Evolutionary conservation across 2,888 invertebrate genomes (phyloP), one percentile per base, ranked within the genome.

Genomic region (Stenoptilia bipunctidactyla): DNA sequence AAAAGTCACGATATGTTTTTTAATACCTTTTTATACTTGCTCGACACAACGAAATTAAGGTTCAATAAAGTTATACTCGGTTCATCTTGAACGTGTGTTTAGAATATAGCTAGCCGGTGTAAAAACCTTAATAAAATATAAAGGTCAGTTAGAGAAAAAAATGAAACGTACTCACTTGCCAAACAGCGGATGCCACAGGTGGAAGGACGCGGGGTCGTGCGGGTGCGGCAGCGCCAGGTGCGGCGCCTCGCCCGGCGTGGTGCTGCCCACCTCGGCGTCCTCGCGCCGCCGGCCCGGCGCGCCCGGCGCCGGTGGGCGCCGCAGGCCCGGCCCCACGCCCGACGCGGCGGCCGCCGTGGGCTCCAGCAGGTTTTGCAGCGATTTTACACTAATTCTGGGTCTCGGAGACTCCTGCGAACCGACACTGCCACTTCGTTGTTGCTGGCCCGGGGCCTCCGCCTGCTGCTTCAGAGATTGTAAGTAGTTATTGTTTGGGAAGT

Each of bases 171-270:
- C 88, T 90, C 83, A 93, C 93, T 92, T 93, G 86, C 92, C 91
- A 69, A 93, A 93, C 37, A 93, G 85, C 40, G 93, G 93, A 80
- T 93, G 93, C 93, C 93, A 93, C 38, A 93, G 79, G 49, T 91
- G 90, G 55, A 89, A 87, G 53, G 89, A 87, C 37, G 88, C 83
- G 46, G 85, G 85, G 51, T 77, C 77, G 56, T 74, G 74, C 37
- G 80, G 71, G 53, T 74, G 72, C 56, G 68, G 65, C 57, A 66
- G 42, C 30, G 52, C 55, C 52, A 50, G 51, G 54, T 62, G 54
- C 14, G 56, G 68, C 53, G 88, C 89, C 3, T 87, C 80, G 43
- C 85, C 85, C 49, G 85, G 85, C 38, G 88, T 88, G 34, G 89
- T 89, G 64, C 88, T 89, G 50, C 89, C 89, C 34, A 89, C 88